Base-by-base conservation (phyloP, 2,113 vertebrate genomes). In the Cairina moschata region DNA sequence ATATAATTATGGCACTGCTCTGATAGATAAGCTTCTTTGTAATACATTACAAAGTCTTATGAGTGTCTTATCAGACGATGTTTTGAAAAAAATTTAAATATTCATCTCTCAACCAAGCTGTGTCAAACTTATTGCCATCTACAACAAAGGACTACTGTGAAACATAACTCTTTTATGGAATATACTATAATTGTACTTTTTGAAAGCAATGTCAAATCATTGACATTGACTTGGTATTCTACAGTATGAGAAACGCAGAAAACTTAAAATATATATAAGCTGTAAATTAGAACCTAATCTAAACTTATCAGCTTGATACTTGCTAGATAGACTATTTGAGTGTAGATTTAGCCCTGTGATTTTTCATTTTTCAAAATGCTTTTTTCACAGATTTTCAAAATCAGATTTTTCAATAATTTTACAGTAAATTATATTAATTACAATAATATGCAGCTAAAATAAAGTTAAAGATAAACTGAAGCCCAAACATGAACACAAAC, bases 131-230 rank as follows among this genome's bases (percentile, higher is more conserved):
- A 23, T 56, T 86, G 58, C 91, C 32, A 34, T 62, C 89, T 14
- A 9, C 73, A 95, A 93, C 93, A 95, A 95, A 95, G 93, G 74
- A 65, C 77, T 82, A 42, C 88, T 89, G 77, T 84, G 86, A 95
- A 92, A 93, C 3, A 2, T 25, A 83, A 66, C 88, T 86, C 83
- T 96, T 78, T 66, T 22, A 54, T 1, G 6, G 79, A 94, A 92
- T 68, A 72, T 75, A 84, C 58, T 75, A 16, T 86, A 91, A 93
- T 95, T 93, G 90, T 85, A 26, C 88, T 93, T 92, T 74, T 65
- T 93, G 92, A 94, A 95, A 92, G 92, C 86, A 68, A 56, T 93
- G 95, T 91, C 88, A 94, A 88, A 96, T 92, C 94, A 80, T 79
- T 96, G 96, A 77, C 92, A 88, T 73, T 23, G 31, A 69, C 90